A percentile compares a stretch with the other conserved stretches of the same genome.
These are phyloP conservation scores for Drosophila sordidapex DNA, from an alignment of 2,888 invertebrate genomes.

Conservation along the genomic window DNA sequence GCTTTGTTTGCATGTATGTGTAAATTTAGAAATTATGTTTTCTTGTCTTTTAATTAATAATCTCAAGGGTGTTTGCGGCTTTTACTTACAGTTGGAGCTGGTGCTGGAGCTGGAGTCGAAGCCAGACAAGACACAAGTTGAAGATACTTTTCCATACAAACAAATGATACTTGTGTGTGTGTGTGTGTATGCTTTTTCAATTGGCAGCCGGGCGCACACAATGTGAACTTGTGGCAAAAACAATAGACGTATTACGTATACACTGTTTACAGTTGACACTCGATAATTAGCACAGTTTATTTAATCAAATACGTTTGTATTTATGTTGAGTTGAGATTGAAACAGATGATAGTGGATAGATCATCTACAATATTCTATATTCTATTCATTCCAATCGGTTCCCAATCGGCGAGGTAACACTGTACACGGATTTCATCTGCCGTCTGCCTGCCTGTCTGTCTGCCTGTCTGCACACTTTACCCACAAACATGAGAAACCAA, in stretches of 20 bases:
- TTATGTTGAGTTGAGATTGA: not conserved
- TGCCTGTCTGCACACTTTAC: constrained; percentile 23
- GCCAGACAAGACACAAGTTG: constrained; percentile 21
- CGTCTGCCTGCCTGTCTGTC: not conserved
- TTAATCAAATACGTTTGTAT: not conserved
- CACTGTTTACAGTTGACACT: constrained; percentile 1
- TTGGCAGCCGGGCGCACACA: constrained; percentile 10
- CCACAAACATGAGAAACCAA: constrained; percentile 47
- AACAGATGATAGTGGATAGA: not conserved
- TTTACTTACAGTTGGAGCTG: constrained; percentile 19
- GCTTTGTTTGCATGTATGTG: constrained; percentile 47
- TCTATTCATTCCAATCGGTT: not conserved
- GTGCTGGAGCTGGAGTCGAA: constrained; percentile 2
- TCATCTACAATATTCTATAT: not conserved
- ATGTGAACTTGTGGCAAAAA: constrained; percentile 40
- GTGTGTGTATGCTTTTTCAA: constrained; percentile 15
- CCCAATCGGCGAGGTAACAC: not conserved
- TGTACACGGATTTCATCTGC: constrained; percentile 21
- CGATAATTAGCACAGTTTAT: not conserved
- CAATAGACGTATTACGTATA: constrained; percentile 29
- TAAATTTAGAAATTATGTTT: constrained; percentile 79
- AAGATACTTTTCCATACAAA: constrained; percentile 10
- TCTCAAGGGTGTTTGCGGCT: constrained; percentile 68
- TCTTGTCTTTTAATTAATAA: constrained; percentile 81
- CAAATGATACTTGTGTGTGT: not conserved